Percentiles rank a stretch among this genome's conserved stretches.
Conservation (phyloP, 1,140 invertebrate species). For the Physella acuta region DNA sequence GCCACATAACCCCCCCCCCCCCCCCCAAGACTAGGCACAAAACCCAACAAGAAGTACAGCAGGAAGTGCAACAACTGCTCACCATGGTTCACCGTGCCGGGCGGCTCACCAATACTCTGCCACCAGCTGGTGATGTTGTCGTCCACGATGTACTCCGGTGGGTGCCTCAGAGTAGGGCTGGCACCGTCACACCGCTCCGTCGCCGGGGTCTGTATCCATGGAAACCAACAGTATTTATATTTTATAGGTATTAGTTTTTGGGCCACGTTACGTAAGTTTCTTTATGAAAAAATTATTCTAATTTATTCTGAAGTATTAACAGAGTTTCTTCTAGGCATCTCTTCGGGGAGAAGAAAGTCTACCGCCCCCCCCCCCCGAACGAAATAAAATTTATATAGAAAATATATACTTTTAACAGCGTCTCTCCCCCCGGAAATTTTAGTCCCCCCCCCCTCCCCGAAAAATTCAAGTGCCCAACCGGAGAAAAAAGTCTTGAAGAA, state of each 20-base stretch:
- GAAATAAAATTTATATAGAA: background rate
- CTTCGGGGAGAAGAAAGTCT: background rate
- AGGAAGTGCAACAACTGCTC: background rate
- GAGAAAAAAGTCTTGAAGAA: too few relatives aligned
- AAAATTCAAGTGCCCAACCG: too few relatives aligned
- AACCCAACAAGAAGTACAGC: background rate
- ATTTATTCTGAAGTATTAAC: background rate
- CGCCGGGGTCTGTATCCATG: background rate
- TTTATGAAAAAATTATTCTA: background rate
- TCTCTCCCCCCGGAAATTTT: too few relatives aligned
- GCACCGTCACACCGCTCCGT: background rate
- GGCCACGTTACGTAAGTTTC: background rate
- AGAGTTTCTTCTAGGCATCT: too few relatives aligned
- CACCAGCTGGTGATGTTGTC: slow-evolving; percentile 10
- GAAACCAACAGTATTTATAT: background rate
- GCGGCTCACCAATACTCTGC: slow-evolving; percentile 1
- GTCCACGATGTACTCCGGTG: slow-evolving; percentile 1
- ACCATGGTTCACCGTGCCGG: background rate
- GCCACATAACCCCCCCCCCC: background rate
- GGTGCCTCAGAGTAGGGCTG: background rate
- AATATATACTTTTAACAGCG: too few relatives aligned
- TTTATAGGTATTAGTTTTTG: background rate
- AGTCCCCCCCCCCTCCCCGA: too few relatives aligned
- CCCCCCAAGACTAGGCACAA: background rate
- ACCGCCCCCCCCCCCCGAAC: background rate